Base-by-base conservation (phyloP, 2,113 vertebrate genomes). In the Chrysemys picta region DNA sequence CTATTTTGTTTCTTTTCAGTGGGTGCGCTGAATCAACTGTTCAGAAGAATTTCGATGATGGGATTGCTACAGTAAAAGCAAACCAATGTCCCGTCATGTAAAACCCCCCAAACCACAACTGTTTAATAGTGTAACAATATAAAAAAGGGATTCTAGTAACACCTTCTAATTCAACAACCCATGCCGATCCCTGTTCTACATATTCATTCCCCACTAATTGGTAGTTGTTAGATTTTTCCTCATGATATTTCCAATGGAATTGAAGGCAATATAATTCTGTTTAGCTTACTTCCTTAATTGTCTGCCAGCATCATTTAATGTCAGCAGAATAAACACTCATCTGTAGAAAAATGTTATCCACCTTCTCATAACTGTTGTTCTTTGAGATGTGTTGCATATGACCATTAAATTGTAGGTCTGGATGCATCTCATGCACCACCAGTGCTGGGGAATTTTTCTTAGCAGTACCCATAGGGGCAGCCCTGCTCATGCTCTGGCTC, bases 251-350 rank as follows among this genome's bases (percentile, higher is more conserved):
- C 75, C 78, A 82, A 52, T 10, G 29, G 62, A 9, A 95, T 78
- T 84, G 80, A 81, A 75, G 45, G 10, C 62, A 80, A 50, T 25
- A 76, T 11, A 78, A 56, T 87, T 94, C 52, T 90, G 25, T 91
- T 87, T 76, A 72, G 53, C 92, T 93, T 92, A 35, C 38, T 82
- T 93, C 56, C 87, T 93, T 69, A n/a, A 84, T 35, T 88, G 52
- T 27, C 42, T 42, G 80, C 53, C 52, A 57, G 38, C 38, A 24
- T 65, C 62, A 84, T 57, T 91, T 72, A 84, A 86, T 38, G 84
- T 88, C 72, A 93, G 86, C 78, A 91, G 80, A 93, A 91, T 75
- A 93, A 69, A 45, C 24, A 13, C 78, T 93, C 38, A 93, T 83
- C 38, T 92, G 72, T 27, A 76, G 72, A 45, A 76, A 76, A 75